Conservation (phyloP, 2,797 vertebrate genomes). For the Antennarius maculatus region DNA sequence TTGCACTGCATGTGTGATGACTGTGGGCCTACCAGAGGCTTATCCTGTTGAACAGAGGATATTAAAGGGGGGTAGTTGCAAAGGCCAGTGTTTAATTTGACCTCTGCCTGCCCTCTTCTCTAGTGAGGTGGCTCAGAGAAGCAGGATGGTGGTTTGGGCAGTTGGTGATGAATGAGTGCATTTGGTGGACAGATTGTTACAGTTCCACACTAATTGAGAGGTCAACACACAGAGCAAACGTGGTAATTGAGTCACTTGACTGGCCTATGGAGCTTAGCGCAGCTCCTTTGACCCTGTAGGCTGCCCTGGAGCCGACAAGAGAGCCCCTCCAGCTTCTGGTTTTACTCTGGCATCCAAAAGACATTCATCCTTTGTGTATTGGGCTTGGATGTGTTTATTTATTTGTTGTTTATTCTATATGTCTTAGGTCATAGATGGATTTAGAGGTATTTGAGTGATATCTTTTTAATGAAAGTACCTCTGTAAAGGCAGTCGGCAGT, state of each 20-base stretch:
- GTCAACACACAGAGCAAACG: slow-evolving; percentile 90
- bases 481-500: slow-evolving; percentile 9
- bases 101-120: slow-evolving; percentile 87
- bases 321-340: slow-evolving; percentile 18
- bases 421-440: slow-evolving; percentile 2
- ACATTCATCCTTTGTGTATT: slow-evolving; percentile 20
- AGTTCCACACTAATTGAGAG: slow-evolving; percentile 95
- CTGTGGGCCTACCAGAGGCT: slow-evolving; percentile 64
- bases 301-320: slow-evolving; percentile 75
- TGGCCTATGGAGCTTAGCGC: slow-evolving; percentile 86
- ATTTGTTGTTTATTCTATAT: slow-evolving; percentile 22
- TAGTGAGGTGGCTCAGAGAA: slow-evolving; percentile 82
- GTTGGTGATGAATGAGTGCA: slow-evolving; percentile 95
- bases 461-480: slow-evolving; percentile 17
- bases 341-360: slow-evolving; percentile 25
- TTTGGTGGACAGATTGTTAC: slow-evolving; percentile 95
- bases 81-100: slow-evolving; percentile 88
- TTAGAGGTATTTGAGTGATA: slow-evolving; percentile 15
- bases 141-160: slow-evolving; percentile 88
- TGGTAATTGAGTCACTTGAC: slow-evolving; percentile 94
- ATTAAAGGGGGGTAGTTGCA: slow-evolving; percentile 88
- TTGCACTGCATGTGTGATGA: slow-evolving; percentile 66
- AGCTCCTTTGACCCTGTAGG: slow-evolving; percentile 79
- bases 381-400: not conserved
- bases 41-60: slow-evolving; percentile 72